Base-by-base conservation (phyloP, 2,888 invertebrate species). In the Trichopoda pennipes region DNA sequence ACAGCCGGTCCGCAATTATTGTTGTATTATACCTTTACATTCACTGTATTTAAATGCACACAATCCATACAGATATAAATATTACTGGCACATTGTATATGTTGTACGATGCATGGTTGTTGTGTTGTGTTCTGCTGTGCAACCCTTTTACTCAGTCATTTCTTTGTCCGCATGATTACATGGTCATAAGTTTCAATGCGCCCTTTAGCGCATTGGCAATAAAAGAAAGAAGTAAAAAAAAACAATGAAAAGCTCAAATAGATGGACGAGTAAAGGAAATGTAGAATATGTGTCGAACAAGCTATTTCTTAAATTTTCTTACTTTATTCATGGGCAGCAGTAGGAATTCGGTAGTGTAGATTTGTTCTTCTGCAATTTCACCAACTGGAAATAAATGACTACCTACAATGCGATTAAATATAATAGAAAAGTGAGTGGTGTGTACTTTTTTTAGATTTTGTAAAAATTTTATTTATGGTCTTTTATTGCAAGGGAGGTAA, bases 241-340 rank as follows among this genome's bases (percentile, higher is more conserved):
- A 69, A 63, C 53, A 69, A 77, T 44, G 69, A 69, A 77, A 66
- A 60, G 47, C 16, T 58, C 72, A 70, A 58, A 63, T 72, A 80
- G 81, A 75, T 64, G 66, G n/a, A 75, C 35, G 80, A 77, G 73
- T 63, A 58, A 80, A 83, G 79, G 78, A 80, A 85, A 76, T 82
- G 81, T 85, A 72, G 76, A 64, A 76, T 76, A 77, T 76, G 76
- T 77, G 73, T 80, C 72, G 70, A 69, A 72, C 79, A 68, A 75
- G 58, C 28, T 69, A 75, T 75, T 75, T 58, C 69, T 66, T 68
- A 28, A 9, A 28, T 16, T 21, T 64, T 10, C 16, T 42, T 32
- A 16, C n/a, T 61, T 55, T 44, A 35, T 66, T 68, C 55, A 58
- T 79, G 72, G 79, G 80, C 73, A 73, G 77, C 73, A 38, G 63